A percentile compares a stretch with the other conserved stretches of the same genome.
phyloP scores from a whole-genome alignment of 2,888 invertebrate species.

The Asteroscopus sphinx region DNA sequence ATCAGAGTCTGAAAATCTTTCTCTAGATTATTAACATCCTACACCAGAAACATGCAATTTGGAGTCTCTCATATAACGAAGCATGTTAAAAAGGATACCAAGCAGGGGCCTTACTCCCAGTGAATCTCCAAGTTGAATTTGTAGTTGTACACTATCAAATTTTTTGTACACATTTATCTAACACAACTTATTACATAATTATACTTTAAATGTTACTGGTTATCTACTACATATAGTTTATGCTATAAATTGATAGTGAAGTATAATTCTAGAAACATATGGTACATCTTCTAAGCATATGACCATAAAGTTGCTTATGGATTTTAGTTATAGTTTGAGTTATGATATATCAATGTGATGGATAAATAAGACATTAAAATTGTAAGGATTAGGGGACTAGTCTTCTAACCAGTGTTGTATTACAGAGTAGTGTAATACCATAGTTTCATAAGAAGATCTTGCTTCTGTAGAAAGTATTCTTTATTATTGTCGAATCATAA shows the following conservation, averaged over 20 bases:
- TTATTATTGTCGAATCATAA: not conserved
- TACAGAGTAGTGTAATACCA: no score
- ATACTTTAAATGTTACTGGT: not conserved
- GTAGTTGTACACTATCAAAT: no score
- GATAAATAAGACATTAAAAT: not conserved
- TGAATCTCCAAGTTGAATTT: no score
- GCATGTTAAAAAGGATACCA: no score
- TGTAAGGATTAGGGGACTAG: no score
- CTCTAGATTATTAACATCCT: not conserved
- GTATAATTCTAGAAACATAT: slow-evolving; percentile 19
- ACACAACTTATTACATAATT: not conserved
- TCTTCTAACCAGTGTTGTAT: no score
- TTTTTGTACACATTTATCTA: not conserved
- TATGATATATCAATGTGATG: not conserved
- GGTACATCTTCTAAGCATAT: not conserved
- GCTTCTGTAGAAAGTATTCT: no score
- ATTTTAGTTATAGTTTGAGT: not conserved
- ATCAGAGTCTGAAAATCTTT: no score
- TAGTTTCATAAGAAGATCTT: no score
- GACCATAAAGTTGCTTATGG: not conserved
- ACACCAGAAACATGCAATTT: no score
- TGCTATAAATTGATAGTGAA: not conserved
- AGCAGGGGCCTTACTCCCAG: no score
- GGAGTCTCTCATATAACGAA: no score
- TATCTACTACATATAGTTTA: not conserved